Evolutionary conservation across 2,797 vertebrate species (phyloP).

Genomic region (Enoplosus armatus): DNA sequence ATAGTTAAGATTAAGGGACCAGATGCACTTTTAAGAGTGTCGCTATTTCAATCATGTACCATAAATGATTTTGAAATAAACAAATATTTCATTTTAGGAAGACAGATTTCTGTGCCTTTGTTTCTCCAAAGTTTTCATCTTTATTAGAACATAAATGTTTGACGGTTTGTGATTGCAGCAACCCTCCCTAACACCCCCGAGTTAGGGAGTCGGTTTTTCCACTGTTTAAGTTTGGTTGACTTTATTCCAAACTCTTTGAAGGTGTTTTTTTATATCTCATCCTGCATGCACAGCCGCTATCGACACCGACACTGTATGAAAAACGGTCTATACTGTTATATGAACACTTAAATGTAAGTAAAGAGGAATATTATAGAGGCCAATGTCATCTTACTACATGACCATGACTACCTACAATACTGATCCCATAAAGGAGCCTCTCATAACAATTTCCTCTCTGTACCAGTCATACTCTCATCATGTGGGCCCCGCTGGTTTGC

Average conservation of each 20-base stretch:
- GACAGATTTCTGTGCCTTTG: background rate
- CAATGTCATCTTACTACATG: background rate
- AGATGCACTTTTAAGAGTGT: background rate
- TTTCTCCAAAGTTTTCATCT: slow-evolving; percentile 11
- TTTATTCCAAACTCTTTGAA: slow-evolving; percentile 41
- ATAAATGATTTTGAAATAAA: background rate
- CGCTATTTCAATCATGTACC: background rate
- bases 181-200: slow-evolving; percentile 3
- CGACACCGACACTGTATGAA: slow-evolving; percentile 2
- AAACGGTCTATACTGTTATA: background rate
- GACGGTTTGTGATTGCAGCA: slow-evolving; percentile 37
- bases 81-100: background rate
- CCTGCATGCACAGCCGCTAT: background rate
- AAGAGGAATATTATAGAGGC: background rate
- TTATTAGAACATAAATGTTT: background rate
- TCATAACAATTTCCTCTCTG: background rate
- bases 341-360: background rate
- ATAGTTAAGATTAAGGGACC: background rate
- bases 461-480: slow-evolving; percentile 59
- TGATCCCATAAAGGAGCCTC: slow-evolving; percentile 23
- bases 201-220: slow-evolving; percentile 26
- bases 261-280: background rate
- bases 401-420: background rate
- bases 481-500: slow-evolving; percentile 49
- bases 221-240: slow-evolving; percentile 44